phyloP scores from a whole-genome alignment of 2,797 vertebrate species.

The Cryptoprocta ferox region DNA sequence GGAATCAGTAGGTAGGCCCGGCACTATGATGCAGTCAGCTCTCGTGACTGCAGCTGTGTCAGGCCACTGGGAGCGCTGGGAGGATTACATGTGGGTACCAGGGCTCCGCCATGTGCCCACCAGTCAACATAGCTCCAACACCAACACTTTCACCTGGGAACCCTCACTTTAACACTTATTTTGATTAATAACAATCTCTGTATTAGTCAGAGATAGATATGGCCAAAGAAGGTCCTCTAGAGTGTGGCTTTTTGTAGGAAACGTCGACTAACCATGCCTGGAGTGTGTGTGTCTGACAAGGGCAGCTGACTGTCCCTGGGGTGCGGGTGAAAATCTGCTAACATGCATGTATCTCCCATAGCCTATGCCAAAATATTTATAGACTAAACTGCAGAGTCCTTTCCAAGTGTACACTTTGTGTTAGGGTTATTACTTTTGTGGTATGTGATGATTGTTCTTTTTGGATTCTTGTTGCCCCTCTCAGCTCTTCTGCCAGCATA shows the following conservation, averaged over 20 bases:
- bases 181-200: background rate
- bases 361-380: background rate
- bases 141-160: background rate
- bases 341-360: fast-evolving
- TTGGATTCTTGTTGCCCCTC: background rate
- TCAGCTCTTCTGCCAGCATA: background rate
- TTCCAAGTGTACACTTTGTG: background rate
- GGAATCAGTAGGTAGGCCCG: background rate
- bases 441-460: background rate
- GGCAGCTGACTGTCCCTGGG: background rate
- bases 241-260: background rate
- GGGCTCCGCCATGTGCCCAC: background rate
- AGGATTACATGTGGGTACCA: too few species aligned
- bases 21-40: fast-evolving
- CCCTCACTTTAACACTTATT: background rate
- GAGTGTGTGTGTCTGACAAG: background rate
- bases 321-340: background rate
- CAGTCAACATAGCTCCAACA: background rate
- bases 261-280: background rate
- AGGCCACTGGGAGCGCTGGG: too few species aligned
- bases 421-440: background rate
- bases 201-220: background rate
- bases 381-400: background rate
- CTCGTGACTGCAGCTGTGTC: background rate
- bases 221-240: background rate